Base-by-base conservation (phyloP, 2,113 vertebrate species). In the Triplophysa tibetana region DNA sequence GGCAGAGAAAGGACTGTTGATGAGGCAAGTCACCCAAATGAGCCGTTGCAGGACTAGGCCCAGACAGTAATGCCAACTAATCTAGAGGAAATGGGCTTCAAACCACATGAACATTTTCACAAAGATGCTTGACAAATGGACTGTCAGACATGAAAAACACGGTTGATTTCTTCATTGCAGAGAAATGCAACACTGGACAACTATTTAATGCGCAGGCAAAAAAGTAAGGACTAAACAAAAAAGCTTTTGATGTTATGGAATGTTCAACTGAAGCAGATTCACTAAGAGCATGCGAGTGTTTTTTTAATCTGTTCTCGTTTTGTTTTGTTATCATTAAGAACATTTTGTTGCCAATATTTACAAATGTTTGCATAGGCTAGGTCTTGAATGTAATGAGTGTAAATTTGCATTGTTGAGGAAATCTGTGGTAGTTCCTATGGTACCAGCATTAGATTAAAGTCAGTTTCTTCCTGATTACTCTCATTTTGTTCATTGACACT, bases 11-110 rank as follows among this genome's bases (percentile, higher is more conserved):
- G 68, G 24, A 68, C 68, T 70, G 56, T 80, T 82, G 83, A 86
- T 83, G 84, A 86, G 76, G 52, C 84, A 58, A 67, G 65, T 50
- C 84, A 41, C 56, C 72, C 63, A 76, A 82, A 86, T 83, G 82
- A 86, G 79, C 50, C 72, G 24, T 77, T 61, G 33, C 78, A 50
- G 69, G 33, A 29, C 26, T 3, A 19, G 61, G 21, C 75, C 60
- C 60, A 17, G n/a, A 72, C 52, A 75, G 72, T 65, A 75, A 79
- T 50, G 56, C 41, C 68, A 21, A 79, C 26, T 75, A 70, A 84
- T 81, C 76, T 62, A 29, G 61, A 81, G 75, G 78, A 82, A 84
- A 84, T 78, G 69, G 62, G 65, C 69, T 75, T 24, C 56, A 74
- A 61, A 84, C 82, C 75, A 29, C 85, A 66, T 38, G 21, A 2